These are phyloP conservation scores for Apodemus agrarius DNA, from an alignment of 2,797 vertebrate genomes.

Conservation along the genomic window DNA sequence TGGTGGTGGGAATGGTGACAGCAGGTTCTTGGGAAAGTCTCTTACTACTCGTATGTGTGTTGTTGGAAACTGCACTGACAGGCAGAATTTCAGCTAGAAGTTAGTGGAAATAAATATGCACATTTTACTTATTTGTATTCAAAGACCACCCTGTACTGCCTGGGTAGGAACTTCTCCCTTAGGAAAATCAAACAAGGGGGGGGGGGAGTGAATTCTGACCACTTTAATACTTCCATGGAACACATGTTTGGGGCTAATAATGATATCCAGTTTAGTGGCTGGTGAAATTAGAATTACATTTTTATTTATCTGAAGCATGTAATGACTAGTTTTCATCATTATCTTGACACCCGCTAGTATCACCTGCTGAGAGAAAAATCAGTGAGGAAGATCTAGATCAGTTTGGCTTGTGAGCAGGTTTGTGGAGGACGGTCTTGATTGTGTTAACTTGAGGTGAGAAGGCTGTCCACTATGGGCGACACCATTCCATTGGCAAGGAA, in stretches of 20 bases:
- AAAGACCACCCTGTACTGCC: neutral
- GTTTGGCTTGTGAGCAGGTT: neutral
- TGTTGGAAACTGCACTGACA: neutral
- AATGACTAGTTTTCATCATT: neutral
- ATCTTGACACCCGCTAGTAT: neutral
- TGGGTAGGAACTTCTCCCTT: neutral
- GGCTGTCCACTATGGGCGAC: neutral
- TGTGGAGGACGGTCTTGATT: neutral
- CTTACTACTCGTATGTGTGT: neutral
- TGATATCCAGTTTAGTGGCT: slow-evolving; percentile 49
- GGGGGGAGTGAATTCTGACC: neutral
- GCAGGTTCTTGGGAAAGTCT: neutral
- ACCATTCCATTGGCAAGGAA: neutral
- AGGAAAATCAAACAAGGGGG: neutral
- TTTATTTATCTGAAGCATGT: slow-evolving; percentile 39
- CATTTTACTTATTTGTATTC: neutral
- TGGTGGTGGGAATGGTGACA: neutral
- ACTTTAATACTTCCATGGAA: slow-evolving; percentile 14
- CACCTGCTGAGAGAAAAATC: neutral
- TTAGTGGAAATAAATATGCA: neutral
- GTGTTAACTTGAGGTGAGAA: neutral
- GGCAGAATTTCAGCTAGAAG: slow-evolving; percentile 28
- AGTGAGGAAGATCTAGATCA: neutral
- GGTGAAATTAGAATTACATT: slow-evolving; percentile 10
- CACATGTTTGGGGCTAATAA: slow-evolving; percentile 29